Percentiles rank a stretch among this genome's conserved stretches.
Conservation (phyloP, 2,888 invertebrate species). For the Synanthedon andrenaeformis region DNA sequence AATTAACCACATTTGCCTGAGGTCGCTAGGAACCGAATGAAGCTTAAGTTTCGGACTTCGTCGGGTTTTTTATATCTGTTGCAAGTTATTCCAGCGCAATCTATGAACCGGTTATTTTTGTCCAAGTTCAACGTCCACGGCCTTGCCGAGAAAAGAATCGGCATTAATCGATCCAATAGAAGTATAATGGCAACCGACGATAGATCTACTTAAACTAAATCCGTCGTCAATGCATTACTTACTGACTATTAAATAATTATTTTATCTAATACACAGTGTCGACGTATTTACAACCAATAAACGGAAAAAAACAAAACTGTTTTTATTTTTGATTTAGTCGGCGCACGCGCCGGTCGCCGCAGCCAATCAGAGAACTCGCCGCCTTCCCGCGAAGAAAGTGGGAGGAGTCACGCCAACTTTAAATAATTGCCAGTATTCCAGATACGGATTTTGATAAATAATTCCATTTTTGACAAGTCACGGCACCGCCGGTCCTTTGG, state of each 20-base stretch:
- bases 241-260: conserved; percentile 12
- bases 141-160: conserved; percentile 3
- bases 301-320: conserved; percentile 8
- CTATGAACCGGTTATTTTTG: neutral
- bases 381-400: conserved; percentile 8
- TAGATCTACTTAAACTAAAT: conserved; percentile 16
- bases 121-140: neutral
- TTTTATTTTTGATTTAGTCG: conserved; percentile 9
- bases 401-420: conserved; percentile 9
- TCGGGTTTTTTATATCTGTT: conserved; percentile 4
- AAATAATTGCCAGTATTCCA: conserved; percentile 6
- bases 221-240: conserved; percentile 8
- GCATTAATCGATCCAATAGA: conserved; percentile 2
- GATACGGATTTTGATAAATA: conserved; percentile 11
- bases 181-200: conserved; percentile 10
- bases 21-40: conserved; percentile 4
- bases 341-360: conserved; percentile 11
- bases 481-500: conserved; percentile 3
- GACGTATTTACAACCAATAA: conserved; percentile 17
- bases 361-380: conserved; percentile 11
- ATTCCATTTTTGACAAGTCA: conserved; percentile 6
- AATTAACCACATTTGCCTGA: no score
- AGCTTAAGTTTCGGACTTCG: conserved; percentile 6
- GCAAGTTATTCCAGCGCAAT: conserved; percentile 2
- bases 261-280: conserved; percentile 14